Evolutionary conservation across 2,113 vertebrate genomes (phyloP).

Genomic region (Aleadryas rufinucha): DNA sequence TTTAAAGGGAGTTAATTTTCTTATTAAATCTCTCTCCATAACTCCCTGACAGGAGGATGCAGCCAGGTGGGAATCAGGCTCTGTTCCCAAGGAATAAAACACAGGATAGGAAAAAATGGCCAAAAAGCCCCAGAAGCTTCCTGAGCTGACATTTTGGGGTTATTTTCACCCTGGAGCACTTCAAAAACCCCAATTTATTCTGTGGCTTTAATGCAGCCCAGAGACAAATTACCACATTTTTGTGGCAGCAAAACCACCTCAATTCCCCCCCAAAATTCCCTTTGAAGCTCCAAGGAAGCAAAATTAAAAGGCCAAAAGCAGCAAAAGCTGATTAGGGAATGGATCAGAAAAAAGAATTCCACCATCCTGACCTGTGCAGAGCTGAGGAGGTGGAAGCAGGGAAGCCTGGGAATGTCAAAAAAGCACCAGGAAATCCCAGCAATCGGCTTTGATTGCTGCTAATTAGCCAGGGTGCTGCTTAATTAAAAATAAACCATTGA

Average conservation of each 20-base stretch:
- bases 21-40: neutral
- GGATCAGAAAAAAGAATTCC: neutral
- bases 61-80: neutral
- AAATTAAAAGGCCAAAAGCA: neutral
- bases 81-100: neutral
- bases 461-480: neutral
- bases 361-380: neutral
- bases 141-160: neutral
- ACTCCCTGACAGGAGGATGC: neutral
- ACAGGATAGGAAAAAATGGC: neutral
- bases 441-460: neutral
- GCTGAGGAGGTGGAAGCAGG: neutral
- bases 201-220: neutral
- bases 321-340: neutral
- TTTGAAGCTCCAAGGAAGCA: neutral
- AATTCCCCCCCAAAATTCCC: rapidly evolving
- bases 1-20: neutral
- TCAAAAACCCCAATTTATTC: conserved; percentile 7
- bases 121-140: neutral
- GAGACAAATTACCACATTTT: neutral
- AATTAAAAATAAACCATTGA: neutral
- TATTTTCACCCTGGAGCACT: neutral
- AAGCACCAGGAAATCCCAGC: neutral
- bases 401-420: neutral
- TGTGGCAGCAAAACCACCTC: neutral